phyloP scores from a whole-genome alignment of 1,140 invertebrate genomes.

The Drosophila baimaii region DNA sequence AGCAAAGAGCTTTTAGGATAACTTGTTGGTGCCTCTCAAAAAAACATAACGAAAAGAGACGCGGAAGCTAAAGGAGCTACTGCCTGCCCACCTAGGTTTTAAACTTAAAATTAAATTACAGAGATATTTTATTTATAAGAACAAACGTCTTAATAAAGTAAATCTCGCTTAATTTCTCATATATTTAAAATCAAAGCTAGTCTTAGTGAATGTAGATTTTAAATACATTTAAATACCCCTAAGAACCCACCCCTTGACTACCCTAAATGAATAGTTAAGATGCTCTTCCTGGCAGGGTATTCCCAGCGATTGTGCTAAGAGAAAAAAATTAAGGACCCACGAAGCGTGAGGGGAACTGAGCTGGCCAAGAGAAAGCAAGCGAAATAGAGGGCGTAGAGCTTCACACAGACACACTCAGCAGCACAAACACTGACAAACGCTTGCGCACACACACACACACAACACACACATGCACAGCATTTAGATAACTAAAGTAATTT shows the following conservation, averaged over 20 bases:
- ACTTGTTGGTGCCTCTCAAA: no score
- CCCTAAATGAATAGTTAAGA: neutral
- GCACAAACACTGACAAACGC: conserved; percentile 2
- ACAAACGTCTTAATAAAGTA: no score
- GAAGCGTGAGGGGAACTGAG: conserved; percentile 3
- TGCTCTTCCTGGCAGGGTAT: conserved; percentile 23
- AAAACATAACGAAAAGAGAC: no score
- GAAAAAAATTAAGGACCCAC: conserved; percentile 47
- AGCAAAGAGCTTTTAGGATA: no score
- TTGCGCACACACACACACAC: conserved; percentile 13
- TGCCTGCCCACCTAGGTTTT: no score
- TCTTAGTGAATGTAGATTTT: neutral
- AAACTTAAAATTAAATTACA: no score
- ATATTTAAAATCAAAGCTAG: neutral
- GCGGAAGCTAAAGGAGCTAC: no score
- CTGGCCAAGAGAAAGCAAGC: conserved; percentile 4
- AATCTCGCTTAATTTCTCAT: neutral
- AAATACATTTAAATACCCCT: neutral
- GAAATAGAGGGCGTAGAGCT: conserved; percentile 43
- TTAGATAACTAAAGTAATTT: conserved; percentile 83
- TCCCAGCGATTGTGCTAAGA: conserved; percentile 23
- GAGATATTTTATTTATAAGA: no score
- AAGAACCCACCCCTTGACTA: no score
- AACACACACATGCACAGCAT: conserved; percentile 52
- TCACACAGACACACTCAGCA: conserved; percentile 19